A percentile compares a stretch with the other conserved stretches of the same genome.
These are phyloP conservation scores for Ectemnius continuus DNA, from an alignment of 2,888 invertebrate species.

Conservation along the genomic window DNA sequence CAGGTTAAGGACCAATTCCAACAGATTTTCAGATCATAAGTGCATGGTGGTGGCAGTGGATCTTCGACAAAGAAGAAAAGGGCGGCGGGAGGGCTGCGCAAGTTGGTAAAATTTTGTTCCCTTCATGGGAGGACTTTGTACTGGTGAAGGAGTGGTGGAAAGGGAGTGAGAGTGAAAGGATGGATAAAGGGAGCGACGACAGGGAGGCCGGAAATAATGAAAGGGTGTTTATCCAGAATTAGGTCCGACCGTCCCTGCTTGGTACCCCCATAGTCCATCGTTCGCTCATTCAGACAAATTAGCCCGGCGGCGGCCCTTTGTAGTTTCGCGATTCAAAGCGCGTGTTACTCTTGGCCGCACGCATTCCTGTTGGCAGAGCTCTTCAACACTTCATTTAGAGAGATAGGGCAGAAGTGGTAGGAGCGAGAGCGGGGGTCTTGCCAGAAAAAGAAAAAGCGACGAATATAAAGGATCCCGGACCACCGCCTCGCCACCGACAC, in stretches of 20 bases:
- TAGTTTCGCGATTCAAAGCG: conserved; percentile 75
- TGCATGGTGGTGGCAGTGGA: conserved; percentile 12
- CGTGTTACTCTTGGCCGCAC: conserved; percentile 70
- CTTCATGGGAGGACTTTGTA: too few species aligned
- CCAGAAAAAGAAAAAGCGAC: background rate
- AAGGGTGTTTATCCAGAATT: conserved; percentile 77
- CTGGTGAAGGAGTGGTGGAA: too few species aligned
- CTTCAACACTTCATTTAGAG: conserved; percentile 76
- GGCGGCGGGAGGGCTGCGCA: background rate
- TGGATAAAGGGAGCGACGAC: conserved; percentile 32
- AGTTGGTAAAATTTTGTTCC: too few species aligned
- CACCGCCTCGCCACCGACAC: too few species aligned
- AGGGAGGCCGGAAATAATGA: conserved; percentile 72
- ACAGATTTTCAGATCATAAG: conserved; percentile 46
- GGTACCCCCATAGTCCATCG: conserved; percentile 72
- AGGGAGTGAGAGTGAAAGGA: conserved; percentile 21
- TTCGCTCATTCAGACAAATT: conserved; percentile 77
- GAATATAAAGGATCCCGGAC: too few species aligned
- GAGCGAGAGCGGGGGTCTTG: background rate
- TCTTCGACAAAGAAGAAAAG: conserved; percentile 46
- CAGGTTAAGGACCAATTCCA: background rate
- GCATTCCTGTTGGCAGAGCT: conserved; percentile 75
- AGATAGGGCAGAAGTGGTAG: conserved; percentile 44
- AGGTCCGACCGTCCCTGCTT: conserved; percentile 61
- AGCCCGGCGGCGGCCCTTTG: conserved; percentile 76